Percentiles rank a stretch among this genome's conserved stretches.
phyloP scores from a whole-genome alignment of 1,140 invertebrate genomes.

The Melanaphis sacchari region DNA sequence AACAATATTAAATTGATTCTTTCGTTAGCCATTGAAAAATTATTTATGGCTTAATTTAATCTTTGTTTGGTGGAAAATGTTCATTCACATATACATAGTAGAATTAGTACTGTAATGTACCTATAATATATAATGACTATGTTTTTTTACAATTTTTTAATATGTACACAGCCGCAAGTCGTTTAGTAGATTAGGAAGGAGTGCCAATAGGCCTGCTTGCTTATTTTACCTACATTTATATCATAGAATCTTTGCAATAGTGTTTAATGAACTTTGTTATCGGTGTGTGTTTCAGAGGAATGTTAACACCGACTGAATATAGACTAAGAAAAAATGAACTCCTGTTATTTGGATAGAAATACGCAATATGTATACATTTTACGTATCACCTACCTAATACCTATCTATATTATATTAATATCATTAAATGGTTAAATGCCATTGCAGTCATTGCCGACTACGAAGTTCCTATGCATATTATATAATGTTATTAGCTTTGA shows the following conservation, averaged over 20 bases:
- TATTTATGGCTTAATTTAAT: neutral
- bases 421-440: neutral
- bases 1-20: neutral
- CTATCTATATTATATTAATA: neutral
- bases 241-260: neutral
- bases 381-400: neutral
- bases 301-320: conserved; percentile 76
- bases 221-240: neutral
- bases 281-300: conserved; percentile 66
- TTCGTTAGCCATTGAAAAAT: neutral
- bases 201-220: neutral
- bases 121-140: neutral
- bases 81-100: neutral
- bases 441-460: neutral
- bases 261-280: neutral
- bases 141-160: neutral
- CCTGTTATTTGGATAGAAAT: conserved; percentile 54
- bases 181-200: neutral
- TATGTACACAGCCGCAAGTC: neutral
- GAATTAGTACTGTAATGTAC: neutral
- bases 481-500: neutral
- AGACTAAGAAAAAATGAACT: conserved; percentile 66
- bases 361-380: neutral
- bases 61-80: neutral
- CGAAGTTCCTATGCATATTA: neutral